Base-by-base conservation (phyloP, 2,113 vertebrate genomes). In the Nesoenas mayeri region DNA sequence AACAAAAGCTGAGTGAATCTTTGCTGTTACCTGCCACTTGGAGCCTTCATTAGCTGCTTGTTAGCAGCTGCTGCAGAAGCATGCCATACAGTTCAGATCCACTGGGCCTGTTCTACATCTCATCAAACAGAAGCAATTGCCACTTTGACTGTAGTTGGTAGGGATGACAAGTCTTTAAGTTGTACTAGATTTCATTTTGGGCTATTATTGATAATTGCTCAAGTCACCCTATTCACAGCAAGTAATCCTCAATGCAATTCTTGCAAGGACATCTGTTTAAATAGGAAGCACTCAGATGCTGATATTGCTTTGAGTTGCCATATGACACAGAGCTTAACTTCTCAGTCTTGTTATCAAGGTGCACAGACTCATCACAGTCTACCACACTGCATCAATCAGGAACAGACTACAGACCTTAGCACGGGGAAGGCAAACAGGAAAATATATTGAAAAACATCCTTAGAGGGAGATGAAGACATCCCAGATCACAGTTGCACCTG, bases 191-290 rank as follows among this genome's bases (percentile, higher is more conserved):
- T 38, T 32, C 26, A n/a, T 62, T 88, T 22, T 8, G 10, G 38
- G 34, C 36, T 60, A 5, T 11, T 65, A 24, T 48, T 54, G 21
- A 28, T 26, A 36, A 26, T 11, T 20, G 22, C 0, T 0, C 9
- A 31, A 42, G 13, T 66, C 32, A 22, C 29, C 28, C 2, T 36
- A 24, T 12, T 75, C 48, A 53, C 51, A 72, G 31, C 61, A 54
- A 54, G 10, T 47, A 26, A 32, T 57, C 36, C 31, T 62, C 54
- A 38, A 16, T 60, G 51, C 75, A 47, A 0, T 17, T 19, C 47
- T 80, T 29, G 11, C 4, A 13, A 85, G 71, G 20, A 31, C 38
- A 19, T 5, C 32, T 47, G 14, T 48, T 5, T 17, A 28, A 79
- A 18, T 3, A 61, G 16, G 34, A 69, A 57, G 31, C 17, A 11